A percentile compares a stretch with the other conserved stretches of the same genome.
These are phyloP conservation scores for Callaeas wilsoni DNA, from an alignment of 2,113 vertebrate genomes.

Conservation along the genomic window DNA sequence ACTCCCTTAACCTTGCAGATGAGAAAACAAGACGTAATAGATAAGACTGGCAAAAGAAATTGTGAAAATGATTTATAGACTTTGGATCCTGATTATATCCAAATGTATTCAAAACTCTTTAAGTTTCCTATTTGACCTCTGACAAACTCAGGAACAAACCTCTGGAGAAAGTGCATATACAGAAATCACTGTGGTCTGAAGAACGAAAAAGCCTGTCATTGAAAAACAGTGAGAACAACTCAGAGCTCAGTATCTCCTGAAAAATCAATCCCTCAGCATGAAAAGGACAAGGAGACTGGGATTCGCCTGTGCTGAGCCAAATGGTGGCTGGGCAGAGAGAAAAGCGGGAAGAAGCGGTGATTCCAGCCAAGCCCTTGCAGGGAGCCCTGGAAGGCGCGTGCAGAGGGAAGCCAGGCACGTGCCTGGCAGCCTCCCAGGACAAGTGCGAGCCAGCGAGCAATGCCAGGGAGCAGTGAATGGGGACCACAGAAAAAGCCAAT, in stretches of 20 bases:
- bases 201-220: not conserved
- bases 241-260: not conserved
- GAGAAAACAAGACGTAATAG: not conserved
- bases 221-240: not conserved
- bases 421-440: slow-evolving; percentile 20
- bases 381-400: not conserved
- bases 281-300: not conserved
- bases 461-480: slow-evolving; percentile 12
- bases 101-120: not conserved
- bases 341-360: rapidly evolving
- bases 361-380: rapidly evolving
- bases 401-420: not conserved
- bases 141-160: not conserved
- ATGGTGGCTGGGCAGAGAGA: rapidly evolving
- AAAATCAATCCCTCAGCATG: not conserved
- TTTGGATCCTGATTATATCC: not conserved
- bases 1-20: not conserved
- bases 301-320: not conserved
- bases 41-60: not conserved
- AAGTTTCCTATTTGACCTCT: not conserved
- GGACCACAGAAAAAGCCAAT: not conserved
- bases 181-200: not conserved
- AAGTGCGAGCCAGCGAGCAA: rapidly evolving
- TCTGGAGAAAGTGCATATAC: not conserved
- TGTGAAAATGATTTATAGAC: not conserved